These are phyloP conservation scores for Gobiocypris rarus DNA, from an alignment of 2,113 vertebrate species.

Conservation along the genomic window DNA sequence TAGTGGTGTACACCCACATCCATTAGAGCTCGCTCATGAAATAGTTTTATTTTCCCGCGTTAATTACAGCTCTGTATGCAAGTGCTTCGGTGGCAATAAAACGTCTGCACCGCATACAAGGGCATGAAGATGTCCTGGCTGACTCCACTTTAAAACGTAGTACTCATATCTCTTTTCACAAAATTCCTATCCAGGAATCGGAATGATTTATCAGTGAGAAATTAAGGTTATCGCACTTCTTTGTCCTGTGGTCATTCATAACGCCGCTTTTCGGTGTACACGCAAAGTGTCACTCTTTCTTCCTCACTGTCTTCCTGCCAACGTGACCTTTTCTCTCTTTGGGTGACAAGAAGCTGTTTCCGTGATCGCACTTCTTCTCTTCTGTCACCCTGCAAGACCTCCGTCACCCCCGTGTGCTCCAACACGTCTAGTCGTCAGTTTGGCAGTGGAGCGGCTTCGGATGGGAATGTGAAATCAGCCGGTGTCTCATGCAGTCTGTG, in stretches of 20 bases:
- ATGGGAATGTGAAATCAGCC: conserved; percentile 62
- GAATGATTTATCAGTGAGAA: conserved; percentile 19
- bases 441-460: conserved; percentile 71
- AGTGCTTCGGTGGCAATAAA: conserved; percentile 70
- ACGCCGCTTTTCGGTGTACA: background rate
- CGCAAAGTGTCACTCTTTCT: background rate
- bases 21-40: conserved; percentile 75
- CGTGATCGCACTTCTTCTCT: conserved; percentile 24
- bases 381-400: conserved; percentile 42
- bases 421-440: conserved; percentile 67
- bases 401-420: conserved; percentile 52
- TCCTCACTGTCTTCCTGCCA: conserved; percentile 38
- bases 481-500: conserved; percentile 79
- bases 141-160: conserved; percentile 70
- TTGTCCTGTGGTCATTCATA: conserved; percentile 32
- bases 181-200: conserved; percentile 13
- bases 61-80: conserved; percentile 68
- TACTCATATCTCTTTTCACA: conserved; percentile 45
- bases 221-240: conserved; percentile 15
- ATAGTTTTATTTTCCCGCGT: conserved; percentile 80
- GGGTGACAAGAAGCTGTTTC: conserved; percentile 65
- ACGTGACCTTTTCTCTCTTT: conserved; percentile 64
- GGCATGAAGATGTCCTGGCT: conserved; percentile 62
- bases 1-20: conserved; percentile 71
- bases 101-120: conserved; percentile 71